Conservation (phyloP, 2,888 invertebrate genomes). For the Drosophila falleni region DNA sequence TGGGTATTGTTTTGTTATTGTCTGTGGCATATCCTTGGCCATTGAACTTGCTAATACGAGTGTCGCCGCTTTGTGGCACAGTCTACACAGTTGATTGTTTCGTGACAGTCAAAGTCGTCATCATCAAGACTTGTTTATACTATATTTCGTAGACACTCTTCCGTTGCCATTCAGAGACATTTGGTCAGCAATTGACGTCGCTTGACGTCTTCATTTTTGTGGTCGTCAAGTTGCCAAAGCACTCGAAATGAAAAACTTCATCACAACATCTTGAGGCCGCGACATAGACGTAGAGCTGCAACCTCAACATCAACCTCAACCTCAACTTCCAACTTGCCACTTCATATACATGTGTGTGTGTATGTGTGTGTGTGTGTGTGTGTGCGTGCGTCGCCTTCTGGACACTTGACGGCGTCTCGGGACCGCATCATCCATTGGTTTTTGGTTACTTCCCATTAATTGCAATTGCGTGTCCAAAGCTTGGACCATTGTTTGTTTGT, state of each 20-base stretch:
- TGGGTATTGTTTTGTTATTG: slow-evolving; percentile 62
- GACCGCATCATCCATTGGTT: slow-evolving; percentile 54
- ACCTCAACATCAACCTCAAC: slow-evolving; percentile 23
- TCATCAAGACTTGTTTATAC: slow-evolving; percentile 67
- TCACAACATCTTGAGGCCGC: slow-evolving; percentile 40
- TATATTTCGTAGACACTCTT: slow-evolving; percentile 69
- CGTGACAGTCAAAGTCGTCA: slow-evolving; percentile 65
- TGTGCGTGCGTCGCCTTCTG: slow-evolving; percentile 52
- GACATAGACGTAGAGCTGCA: slow-evolving; percentile 29
- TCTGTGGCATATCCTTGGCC: slow-evolving; percentile 68
- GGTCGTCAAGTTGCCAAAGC: slow-evolving; percentile 67
- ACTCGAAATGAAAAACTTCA: slow-evolving; percentile 68
- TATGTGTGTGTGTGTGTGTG: slow-evolving; percentile 35
- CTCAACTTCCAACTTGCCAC: slow-evolving; percentile 49
- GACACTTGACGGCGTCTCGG: slow-evolving; percentile 74
- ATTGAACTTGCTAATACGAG: slow-evolving; percentile 66
- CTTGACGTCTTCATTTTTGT: slow-evolving; percentile 78
- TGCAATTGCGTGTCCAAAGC: slow-evolving; percentile 83
- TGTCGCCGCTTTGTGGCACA: slow-evolving; percentile 10
- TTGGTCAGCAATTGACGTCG: slow-evolving; percentile 73
- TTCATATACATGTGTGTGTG: slow-evolving; percentile 34
- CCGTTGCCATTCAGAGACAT: slow-evolving; percentile 15
- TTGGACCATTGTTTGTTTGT: slow-evolving; percentile 69
- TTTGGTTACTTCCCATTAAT: slow-evolving; percentile 82
- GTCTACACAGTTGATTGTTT: slow-evolving; percentile 32